phyloP scores from a whole-genome alignment of 2,888 invertebrate genomes.

The Malthinus seriepunctatus region DNA sequence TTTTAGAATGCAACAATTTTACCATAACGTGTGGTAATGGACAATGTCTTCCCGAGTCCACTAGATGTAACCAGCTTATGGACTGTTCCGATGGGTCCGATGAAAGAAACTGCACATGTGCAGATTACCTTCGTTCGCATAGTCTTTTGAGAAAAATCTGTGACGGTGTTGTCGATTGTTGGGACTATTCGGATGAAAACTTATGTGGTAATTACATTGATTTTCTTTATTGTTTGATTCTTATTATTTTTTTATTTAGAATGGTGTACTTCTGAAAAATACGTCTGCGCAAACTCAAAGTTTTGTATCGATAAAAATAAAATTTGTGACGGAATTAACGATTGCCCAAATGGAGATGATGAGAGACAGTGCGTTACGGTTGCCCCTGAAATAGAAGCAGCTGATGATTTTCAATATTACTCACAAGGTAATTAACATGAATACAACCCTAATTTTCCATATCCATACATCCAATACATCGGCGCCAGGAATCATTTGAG shows the following conservation, averaged over 20 bases:
- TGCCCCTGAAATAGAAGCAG: conserved; percentile 59
- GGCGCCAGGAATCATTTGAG: no score
- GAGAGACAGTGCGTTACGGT: conserved; percentile 75
- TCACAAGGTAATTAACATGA: conserved; percentile 59
- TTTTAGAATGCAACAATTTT: conserved; percentile 57
- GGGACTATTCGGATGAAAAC: conserved; percentile 79
- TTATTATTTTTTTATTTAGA: conserved; percentile 56
- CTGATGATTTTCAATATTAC: conserved; percentile 64
- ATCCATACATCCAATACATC: background rate
- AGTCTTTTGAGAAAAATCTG: conserved; percentile 74
- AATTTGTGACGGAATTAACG: conserved; percentile 72
- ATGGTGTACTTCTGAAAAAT: conserved; percentile 73
- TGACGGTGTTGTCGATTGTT: conserved; percentile 78
- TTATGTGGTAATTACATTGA: conserved; percentile 64
- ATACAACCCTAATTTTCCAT: background rate
- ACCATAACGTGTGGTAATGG: conserved; percentile 66
- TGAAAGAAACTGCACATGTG: conserved; percentile 74
- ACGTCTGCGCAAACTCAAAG: conserved; percentile 73
- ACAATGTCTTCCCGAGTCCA: conserved; percentile 65
- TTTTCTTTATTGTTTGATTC: background rate
- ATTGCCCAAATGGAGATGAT: conserved; percentile 76
- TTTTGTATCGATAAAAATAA: conserved; percentile 67
- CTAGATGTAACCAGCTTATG: conserved; percentile 71
- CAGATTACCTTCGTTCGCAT: conserved; percentile 73
- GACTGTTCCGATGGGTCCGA: conserved; percentile 74